Evolutionary conservation across 2,113 vertebrate genomes (phyloP).

Genomic region (Megaceryle torquata): DNA sequence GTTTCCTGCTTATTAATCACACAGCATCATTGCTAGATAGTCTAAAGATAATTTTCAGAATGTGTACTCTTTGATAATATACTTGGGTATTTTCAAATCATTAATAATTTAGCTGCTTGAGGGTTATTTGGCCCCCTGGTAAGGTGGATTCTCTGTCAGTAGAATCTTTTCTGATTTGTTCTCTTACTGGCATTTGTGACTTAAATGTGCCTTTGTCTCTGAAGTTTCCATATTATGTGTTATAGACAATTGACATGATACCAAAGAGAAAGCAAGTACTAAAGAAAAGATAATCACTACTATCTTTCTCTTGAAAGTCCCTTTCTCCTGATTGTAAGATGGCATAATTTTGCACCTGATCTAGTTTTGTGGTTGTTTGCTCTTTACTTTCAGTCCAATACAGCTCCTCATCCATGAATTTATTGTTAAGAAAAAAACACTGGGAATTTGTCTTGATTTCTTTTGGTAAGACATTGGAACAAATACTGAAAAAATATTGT

Average conservation of each 20-base stretch:
- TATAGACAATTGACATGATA: background rate
- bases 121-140: background rate
- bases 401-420: background rate
- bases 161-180: background rate
- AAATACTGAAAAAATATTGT: background rate
- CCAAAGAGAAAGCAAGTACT: background rate
- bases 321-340: background rate
- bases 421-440: background rate
- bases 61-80: background rate
- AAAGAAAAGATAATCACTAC: background rate
- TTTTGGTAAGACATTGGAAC: background rate
- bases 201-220: background rate
- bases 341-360: background rate
- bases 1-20: background rate
- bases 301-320: background rate
- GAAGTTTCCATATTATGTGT: background rate
- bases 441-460: background rate
- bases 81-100: background rate
- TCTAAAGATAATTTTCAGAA: background rate
- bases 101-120: background rate
- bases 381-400: background rate
- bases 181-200: background rate
- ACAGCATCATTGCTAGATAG: background rate
- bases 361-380: background rate
- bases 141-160: background rate